Base-by-base conservation (phyloP, 2,888 invertebrate genomes). In the Euproctis similis region DNA sequence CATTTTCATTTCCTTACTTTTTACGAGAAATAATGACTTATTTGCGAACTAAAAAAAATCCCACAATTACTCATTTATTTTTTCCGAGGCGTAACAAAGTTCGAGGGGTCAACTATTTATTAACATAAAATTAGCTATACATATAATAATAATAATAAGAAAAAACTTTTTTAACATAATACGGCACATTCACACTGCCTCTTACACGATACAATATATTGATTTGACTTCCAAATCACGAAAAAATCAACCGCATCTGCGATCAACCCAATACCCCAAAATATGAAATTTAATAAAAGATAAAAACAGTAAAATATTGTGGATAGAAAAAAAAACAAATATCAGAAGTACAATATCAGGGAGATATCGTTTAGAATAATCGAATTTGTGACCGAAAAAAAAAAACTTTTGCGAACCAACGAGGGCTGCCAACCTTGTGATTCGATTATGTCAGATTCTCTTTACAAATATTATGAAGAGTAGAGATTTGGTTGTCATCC, bases 311-410 rank as follows among this genome's bases (percentile, higher is more conserved):
- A 62, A 62, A 59, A 59, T 60, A 66, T 59, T 46, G 51, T 46
- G 44, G 30, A 46, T 46, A 52, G 53, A 56, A 21, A 60, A 62
- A 63, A 60, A 61, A 63, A 60, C 63, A 67, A 65, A 68, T 66
- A 65, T 63, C 58, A 46, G 39, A 40, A 55, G 57, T 56, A 60
- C 58, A 61, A 55, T 62, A 61, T 58, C 50, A 37, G 28, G 41
- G 31, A 47, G 56, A 62, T 65, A 62, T 63, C 64, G 49, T 57
- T 56, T 49, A 46, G 57, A 60, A 66, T 67, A 67, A 69, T 70
- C 66, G 62, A 65, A 67, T 67, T 54, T 54, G 52, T 48, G 45
- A 30, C 40, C n/a, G 42, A 58, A 2, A 18, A 21, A 19, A 19
- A 19, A 19, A 62, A 67, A 44, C 46, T 60, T 33, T 59, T 37